These are phyloP conservation scores for Phymastichus coffea DNA, from an alignment of 1,140 invertebrate genomes.

Conservation along the genomic window DNA sequence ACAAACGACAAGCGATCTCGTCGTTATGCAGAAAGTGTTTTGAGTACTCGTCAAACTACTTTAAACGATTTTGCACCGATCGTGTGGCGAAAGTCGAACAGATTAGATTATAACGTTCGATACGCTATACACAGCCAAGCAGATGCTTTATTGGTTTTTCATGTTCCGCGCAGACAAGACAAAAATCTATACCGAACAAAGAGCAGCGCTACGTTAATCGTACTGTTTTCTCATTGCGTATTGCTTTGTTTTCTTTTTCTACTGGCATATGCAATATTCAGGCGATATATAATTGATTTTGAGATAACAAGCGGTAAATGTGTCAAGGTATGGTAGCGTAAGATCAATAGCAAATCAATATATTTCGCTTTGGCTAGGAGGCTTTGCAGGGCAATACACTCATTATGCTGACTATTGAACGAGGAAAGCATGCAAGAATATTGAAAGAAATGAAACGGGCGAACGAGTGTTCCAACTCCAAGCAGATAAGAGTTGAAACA, in stretches of 20 bases:
- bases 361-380: neutral
- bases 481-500: too few species aligned
- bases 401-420: neutral
- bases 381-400: neutral
- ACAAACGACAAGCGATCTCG: neutral
- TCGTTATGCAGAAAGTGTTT: neutral
- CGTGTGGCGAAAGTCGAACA: neutral
- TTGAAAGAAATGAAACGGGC: too few species aligned
- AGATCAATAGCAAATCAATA: neutral
- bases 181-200: too few species aligned
- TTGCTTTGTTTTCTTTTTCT: too few species aligned
- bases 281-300: neutral
- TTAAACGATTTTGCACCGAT: neutral
- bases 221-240: too few species aligned
- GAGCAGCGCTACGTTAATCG: too few species aligned
- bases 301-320: neutral
- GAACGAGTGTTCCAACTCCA: too few species aligned
- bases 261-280: too few species aligned
- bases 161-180: too few species aligned
- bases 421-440: neutral
- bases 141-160: too few species aligned
- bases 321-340: neutral
- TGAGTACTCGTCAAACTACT: neutral
- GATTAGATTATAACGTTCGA: conserved; percentile 5
- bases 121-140: too few species aligned